phyloP scores from a whole-genome alignment of 1,140 invertebrate genomes.

The Macrobrachium rosenbergii region DNA sequence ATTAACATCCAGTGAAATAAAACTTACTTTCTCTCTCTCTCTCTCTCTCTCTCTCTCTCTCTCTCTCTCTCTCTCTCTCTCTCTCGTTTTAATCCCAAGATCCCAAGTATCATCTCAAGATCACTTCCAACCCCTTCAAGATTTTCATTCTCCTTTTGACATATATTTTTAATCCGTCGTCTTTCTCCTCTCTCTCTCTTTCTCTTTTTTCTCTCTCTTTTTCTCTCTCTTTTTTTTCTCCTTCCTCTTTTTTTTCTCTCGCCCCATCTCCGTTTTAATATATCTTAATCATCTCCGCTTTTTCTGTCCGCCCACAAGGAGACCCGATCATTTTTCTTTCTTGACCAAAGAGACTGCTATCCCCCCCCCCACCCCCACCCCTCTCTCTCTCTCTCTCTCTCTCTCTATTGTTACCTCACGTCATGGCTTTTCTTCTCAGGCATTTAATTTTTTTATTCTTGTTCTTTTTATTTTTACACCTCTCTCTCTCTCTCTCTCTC shows the following conservation, averaged over 20 bases:
- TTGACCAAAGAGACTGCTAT: neutral
- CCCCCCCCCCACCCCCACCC: neutral
- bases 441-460: neutral
- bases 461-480: too few species aligned
- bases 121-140: neutral
- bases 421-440: neutral
- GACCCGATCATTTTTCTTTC: too few species aligned
- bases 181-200: conserved; percentile 5
- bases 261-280: neutral
- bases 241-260: neutral
- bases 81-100: neutral
- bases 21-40: neutral
- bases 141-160: neutral
- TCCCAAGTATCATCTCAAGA: neutral
- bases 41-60: neutral
- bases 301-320: too few species aligned
- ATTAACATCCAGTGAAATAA: too few species aligned
- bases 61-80: conserved; percentile 15
- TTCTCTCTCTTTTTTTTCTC: neutral
- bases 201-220: neutral
- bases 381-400: neutral
- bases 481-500: too few species aligned
- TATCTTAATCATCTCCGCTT: neutral
- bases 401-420: neutral
- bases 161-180: neutral